Conservation (phyloP, 2,113 vertebrate genomes). For the Cyphomyrus plagiostoma region DNA sequence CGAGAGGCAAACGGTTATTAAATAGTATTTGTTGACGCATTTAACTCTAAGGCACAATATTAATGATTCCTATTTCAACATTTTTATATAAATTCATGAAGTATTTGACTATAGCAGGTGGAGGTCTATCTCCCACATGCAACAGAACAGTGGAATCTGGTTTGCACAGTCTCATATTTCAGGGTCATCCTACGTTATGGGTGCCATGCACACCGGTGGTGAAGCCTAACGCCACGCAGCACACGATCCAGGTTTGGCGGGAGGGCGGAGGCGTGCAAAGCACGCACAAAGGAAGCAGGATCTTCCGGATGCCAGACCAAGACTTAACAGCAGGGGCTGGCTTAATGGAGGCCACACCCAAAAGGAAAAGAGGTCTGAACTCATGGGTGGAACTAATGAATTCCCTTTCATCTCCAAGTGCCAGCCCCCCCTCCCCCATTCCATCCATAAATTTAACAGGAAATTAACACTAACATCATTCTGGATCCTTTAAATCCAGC, state of each 20-base stretch:
- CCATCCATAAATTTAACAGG: neutral
- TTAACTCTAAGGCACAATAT: neutral
- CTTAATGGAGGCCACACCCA: neutral
- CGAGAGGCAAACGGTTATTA: neutral
- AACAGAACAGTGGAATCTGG: neutral
- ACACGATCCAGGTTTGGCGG: neutral
- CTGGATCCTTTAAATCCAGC: neutral
- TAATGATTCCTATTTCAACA: neutral
- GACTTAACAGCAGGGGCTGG: neutral
- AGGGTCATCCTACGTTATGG: neutral
- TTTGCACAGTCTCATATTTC: neutral
- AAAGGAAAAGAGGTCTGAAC: neutral
- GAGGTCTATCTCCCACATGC: neutral
- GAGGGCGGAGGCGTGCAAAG: neutral
- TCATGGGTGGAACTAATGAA: conserved; percentile 1
- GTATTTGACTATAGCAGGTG: neutral
- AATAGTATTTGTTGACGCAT: neutral
- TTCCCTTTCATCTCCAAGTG: neutral
- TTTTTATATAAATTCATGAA: neutral
- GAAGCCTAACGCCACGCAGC: neutral
- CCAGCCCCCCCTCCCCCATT: neutral
- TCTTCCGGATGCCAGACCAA: neutral
- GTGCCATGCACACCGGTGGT: neutral
- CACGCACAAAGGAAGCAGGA: neutral
- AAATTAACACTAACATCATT: neutral